Conservation (phyloP, 2,888 invertebrate species). For the Carcina quercana region DNA sequence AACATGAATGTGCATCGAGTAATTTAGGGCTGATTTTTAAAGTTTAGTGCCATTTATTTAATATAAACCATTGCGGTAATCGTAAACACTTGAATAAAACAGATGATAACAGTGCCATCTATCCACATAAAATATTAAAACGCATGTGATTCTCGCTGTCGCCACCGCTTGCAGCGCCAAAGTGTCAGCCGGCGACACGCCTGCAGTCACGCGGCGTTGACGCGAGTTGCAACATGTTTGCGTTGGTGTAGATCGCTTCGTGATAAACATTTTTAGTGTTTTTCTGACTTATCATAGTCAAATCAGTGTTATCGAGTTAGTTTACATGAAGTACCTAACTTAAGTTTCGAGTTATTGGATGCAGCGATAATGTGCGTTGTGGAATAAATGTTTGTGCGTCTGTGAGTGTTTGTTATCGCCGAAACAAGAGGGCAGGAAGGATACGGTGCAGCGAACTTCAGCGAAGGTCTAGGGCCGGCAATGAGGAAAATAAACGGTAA, state of each 20-base stretch:
- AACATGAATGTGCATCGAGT: too few relatives aligned
- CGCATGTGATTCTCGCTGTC: slow-evolving; percentile 30
- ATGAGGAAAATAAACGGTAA: slow-evolving; percentile 72
- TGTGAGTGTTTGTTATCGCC: slow-evolving; percentile 64
- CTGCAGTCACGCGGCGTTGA: slow-evolving; percentile 73
- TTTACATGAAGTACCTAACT: slow-evolving; percentile 26
- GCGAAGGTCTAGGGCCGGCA: slow-evolving; percentile 59
- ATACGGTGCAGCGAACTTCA: slow-evolving; percentile 58
- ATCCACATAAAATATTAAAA: slow-evolving; percentile 12
- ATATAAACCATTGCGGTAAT: slow-evolving; percentile 10
- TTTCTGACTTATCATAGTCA: slow-evolving; percentile 52
- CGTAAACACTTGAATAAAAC: slow-evolving; percentile 10
- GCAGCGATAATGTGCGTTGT: slow-evolving; percentile 39
- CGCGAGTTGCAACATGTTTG: slow-evolving; percentile 66
- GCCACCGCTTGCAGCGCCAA: slow-evolving; percentile 43
- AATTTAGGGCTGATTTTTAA: too few relatives aligned
- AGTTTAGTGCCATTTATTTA: slow-evolving; percentile 4
- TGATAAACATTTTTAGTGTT: slow-evolving; percentile 59
- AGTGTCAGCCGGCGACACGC: slow-evolving; percentile 64
- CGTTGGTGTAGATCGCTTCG: slow-evolving; percentile 63
- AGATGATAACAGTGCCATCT: slow-evolving; percentile 44
- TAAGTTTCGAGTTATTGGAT: slow-evolving; percentile 24
- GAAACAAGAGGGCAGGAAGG: slow-evolving; percentile 55
- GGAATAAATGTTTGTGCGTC: slow-evolving; percentile 49
- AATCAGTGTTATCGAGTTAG: slow-evolving; percentile 35